Evolutionary conservation across 2,888 invertebrate species (phyloP), one percentile per base, ranked within the genome.

Genomic region (Trichopria drosophilae): DNA sequence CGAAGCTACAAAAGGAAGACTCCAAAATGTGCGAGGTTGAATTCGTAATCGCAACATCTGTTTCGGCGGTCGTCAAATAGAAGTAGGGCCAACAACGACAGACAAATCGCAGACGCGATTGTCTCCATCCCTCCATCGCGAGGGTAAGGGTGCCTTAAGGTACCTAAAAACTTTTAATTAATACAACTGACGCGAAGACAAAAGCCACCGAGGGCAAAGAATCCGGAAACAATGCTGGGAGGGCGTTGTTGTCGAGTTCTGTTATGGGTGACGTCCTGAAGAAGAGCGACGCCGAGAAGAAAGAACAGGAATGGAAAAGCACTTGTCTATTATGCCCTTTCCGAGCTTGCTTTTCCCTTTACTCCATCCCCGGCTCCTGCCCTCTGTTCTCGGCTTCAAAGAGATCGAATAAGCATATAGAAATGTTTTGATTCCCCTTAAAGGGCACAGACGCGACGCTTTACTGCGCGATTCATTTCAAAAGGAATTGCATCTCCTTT

Each of bases 141-240:
- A 26, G 26, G 26, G 7, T 26, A 50, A 52, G 61, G 58, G 41
- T 44, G 59, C 51, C 63, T 63, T 63, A 56, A n/a, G n/a, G n/a
- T n/a, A n/a, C n/a, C 37, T 52, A 61, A 59, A 65, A 70, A 68
- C 61, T 69, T 69, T 69, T 67, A 70, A 69, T 70, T 69, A 69
- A 66, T 70, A 65, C 64, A 60, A 59, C 62, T 64, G 61, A 64
- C 62, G 60, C 60, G 62, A 52, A 57, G 55, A 65, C 65, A 65
- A 64, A 64, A 41, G 45, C 61, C 58, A 53, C 46, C 58, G 48
- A 50, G 13, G 29, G 29, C 12, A 29, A 29, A 29, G 29, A 29
- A 29, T 5, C 12, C 12, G 12, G 13, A 16, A 19, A 43, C 16
- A 19, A 16, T 6, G 22, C 5, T 28, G 16, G 23, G 26, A 24